Percentiles rank a stretch among this genome's conserved stretches.
These are phyloP conservation scores for Amblyopsis hoosieri DNA, from an alignment of 2,797 vertebrate genomes.

Conservation along the genomic window DNA sequence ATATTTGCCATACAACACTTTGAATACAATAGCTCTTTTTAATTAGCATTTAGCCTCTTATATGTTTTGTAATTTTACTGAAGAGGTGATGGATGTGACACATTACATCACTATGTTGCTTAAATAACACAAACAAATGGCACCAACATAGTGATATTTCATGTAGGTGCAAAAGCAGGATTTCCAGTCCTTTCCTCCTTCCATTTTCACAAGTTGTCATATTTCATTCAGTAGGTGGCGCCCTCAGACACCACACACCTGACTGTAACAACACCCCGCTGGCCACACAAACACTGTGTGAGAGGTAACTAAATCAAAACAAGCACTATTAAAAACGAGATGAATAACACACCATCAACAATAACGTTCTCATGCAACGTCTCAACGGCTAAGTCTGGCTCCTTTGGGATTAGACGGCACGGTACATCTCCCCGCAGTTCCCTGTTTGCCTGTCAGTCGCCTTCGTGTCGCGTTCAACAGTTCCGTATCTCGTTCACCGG, in stretches of 20 bases:
- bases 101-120: conserved; percentile 58
- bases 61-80: conserved; percentile 32
- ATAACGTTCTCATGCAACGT: conserved; percentile 75
- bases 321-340: conserved; percentile 74
- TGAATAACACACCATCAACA: conserved; percentile 60
- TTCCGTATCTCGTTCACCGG: too few relatives aligned
- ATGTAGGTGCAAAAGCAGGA: conserved; percentile 62
- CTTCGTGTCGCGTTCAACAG: neutral
- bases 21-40: conserved; percentile 56
- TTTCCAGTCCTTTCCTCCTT: conserved; percentile 23
- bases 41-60: conserved; percentile 52
- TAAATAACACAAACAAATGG: conserved; percentile 61
- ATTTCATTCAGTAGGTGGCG: conserved; percentile 68
- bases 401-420: conserved; percentile 67
- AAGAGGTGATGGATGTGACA: conserved; percentile 55
- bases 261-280: conserved; percentile 18
- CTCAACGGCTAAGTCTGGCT: conserved; percentile 62
- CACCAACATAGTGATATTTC: conserved; percentile 56
- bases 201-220: conserved; percentile 22
- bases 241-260: conserved; percentile 51
- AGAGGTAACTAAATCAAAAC: conserved; percentile 71
- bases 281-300: conserved; percentile 65
- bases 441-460: conserved; percentile 28
- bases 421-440: conserved; percentile 55
- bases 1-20: conserved; percentile 66